phyloP scores from a whole-genome alignment of 2,797 vertebrate species.

The Leucoraja ocellata region DNA sequence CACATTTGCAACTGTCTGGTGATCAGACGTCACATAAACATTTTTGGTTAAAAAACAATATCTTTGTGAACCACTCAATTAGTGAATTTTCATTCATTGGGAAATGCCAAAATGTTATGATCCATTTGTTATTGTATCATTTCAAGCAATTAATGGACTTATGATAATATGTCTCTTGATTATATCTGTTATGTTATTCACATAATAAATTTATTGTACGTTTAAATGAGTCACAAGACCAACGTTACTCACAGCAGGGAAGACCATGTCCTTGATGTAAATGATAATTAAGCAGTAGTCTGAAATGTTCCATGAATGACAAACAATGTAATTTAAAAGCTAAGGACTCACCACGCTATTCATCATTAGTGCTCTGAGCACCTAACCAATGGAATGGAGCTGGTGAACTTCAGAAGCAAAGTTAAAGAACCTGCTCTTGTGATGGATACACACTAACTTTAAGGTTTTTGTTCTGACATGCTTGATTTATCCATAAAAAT shows the following conservation, averaged over 20 bases:
- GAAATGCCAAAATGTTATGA: background rate
- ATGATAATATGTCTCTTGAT: background rate
- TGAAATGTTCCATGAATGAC: background rate
- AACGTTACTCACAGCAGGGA: background rate
- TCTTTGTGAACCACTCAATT: background rate
- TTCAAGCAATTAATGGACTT: background rate
- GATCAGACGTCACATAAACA: too few relatives aligned
- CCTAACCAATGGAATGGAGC: background rate
- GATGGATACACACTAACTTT: background rate
- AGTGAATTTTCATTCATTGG: background rate
- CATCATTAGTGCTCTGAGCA: background rate
- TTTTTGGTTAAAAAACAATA: background rate
- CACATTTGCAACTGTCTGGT: too few relatives aligned
- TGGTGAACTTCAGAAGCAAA: background rate
- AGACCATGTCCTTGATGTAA: background rate
- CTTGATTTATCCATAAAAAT: background rate
- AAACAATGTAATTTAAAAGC: background rate
- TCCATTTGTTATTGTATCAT: background rate
- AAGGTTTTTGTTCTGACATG: background rate
- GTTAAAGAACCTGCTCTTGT: too few relatives aligned
- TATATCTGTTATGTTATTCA: background rate
- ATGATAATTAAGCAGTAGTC: background rate
- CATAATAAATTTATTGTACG: background rate
- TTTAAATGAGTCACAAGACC: background rate
- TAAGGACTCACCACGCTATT: background rate